Conservation (phyloP, 2,888 invertebrate genomes). For the Aromia moschata region DNA sequence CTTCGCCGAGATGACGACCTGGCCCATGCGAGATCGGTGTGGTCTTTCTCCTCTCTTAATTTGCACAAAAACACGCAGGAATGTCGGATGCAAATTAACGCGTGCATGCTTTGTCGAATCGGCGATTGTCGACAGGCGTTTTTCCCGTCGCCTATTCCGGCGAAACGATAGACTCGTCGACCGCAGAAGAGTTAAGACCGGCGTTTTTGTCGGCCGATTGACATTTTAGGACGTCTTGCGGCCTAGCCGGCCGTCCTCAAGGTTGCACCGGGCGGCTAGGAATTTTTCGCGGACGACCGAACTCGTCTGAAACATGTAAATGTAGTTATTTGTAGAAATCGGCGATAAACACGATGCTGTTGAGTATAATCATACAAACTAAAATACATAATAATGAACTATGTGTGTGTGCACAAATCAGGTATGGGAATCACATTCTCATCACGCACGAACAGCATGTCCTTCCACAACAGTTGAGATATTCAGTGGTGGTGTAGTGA, state of each 20-base stretch:
- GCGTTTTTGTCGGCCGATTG: constrained; percentile 39
- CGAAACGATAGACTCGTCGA: constrained; percentile 30
- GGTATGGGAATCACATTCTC: too few species aligned
- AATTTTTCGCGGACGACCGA: constrained; percentile 20
- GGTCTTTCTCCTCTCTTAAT: constrained; percentile 16
- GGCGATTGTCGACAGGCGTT: constrained; percentile 21
- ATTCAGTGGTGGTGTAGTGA: too few species aligned
- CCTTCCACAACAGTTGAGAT: too few species aligned
- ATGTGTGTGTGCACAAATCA: too few species aligned
- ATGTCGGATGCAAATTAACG: constrained; percentile 27
- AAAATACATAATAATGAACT: too few species aligned
- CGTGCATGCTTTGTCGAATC: constrained; percentile 19
- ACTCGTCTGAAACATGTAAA: constrained; percentile 26
- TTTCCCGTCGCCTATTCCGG: constrained; percentile 21
- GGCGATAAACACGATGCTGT: too few species aligned
- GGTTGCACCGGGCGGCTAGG: constrained; percentile 23
- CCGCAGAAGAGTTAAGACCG: constrained; percentile 32
- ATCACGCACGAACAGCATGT: too few species aligned
- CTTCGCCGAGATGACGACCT: not conserved
- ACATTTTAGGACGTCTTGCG: constrained; percentile 49
- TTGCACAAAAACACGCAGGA: constrained; percentile 17
- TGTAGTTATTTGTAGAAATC: too few species aligned
- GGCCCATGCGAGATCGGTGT: constrained; percentile 13
- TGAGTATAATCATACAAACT: too few species aligned
- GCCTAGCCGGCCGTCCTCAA: constrained; percentile 38